Percentiles rank a stretch among this genome's conserved stretches.
Evolutionary conservation across 2,113 vertebrate species (phyloP).

Genomic region (Pseudolaguvia tuberculata): DNA sequence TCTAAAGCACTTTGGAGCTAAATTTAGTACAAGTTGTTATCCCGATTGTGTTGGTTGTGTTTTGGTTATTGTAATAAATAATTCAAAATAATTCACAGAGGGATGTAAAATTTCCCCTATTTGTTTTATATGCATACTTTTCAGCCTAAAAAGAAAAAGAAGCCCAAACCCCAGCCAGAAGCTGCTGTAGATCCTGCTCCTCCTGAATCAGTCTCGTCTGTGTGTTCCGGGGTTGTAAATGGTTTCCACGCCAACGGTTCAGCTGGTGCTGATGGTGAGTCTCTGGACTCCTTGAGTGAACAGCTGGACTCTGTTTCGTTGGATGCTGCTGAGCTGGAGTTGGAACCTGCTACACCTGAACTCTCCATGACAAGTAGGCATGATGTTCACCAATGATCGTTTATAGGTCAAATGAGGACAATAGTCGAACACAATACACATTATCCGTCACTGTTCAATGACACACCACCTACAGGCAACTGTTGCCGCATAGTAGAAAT

Average conservation of each 20-base stretch:
- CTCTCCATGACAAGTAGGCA: slow-evolving; percentile 65
- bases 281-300: slow-evolving; percentile 87
- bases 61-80: background rate
- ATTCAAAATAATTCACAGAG: background rate
- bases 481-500: too few relatives aligned
- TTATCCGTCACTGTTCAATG: too few relatives aligned
- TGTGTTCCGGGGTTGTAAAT: slow-evolving; percentile 72
- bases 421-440: too few relatives aligned
- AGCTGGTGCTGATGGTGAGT: slow-evolving; percentile 76
- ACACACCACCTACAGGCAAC: too few relatives aligned
- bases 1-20: background rate
- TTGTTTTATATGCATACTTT: slow-evolving; percentile 4
- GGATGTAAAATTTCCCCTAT: background rate
- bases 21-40: slow-evolving; percentile 23
- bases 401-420: background rate
- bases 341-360: slow-evolving; percentile 65
- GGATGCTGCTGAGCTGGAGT: slow-evolving; percentile 81
- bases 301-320: slow-evolving; percentile 83
- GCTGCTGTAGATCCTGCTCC: slow-evolving; percentile 56
- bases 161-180: slow-evolving; percentile 80
- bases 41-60: too few relatives aligned
- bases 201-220: slow-evolving; percentile 53
- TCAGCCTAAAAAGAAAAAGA: slow-evolving; percentile 93
- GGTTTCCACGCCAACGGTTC: slow-evolving; percentile 86
- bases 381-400: background rate